Conservation (phyloP, 35 echinoderm and acorn worm species). For the Anneissia japonica region DNA sequence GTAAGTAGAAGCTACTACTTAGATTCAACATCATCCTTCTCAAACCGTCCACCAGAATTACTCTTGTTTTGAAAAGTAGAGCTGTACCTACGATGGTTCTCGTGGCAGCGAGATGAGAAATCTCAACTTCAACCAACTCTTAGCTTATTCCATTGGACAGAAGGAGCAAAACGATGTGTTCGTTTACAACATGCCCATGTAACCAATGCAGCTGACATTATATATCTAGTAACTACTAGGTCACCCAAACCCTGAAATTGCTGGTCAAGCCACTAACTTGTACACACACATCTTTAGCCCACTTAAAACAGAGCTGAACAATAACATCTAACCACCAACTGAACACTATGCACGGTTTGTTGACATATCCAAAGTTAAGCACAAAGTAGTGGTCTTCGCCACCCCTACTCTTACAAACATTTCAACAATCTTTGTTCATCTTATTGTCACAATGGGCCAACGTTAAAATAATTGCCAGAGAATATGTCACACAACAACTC, state of each 20-base stretch:
- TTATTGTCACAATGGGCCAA: constrained; percentile 6
- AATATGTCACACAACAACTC: constrained; percentile 19
- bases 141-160: background rate
- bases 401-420: background rate
- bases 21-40: constrained; percentile 3
- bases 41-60: constrained; percentile 6
- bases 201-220: background rate
- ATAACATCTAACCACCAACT: background rate
- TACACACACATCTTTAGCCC: background rate
- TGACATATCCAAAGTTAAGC: background rate
- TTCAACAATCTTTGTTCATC: background rate
- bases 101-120: background rate
- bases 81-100: background rate
- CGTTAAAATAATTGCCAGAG: background rate
- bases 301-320: too few relatives aligned
- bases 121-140: background rate
- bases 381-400: constrained; percentile 12
- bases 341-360: background rate
- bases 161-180: background rate
- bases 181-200: background rate
- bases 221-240: background rate
- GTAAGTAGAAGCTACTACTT: background rate
- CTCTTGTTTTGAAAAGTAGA: background rate
- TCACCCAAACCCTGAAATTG: background rate
- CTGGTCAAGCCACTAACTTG: background rate